Evolutionary conservation across 2,113 vertebrate genomes (phyloP), one percentile per base, ranked within the genome.

Genomic region (Lagenorhynchus albirostris): DNA sequence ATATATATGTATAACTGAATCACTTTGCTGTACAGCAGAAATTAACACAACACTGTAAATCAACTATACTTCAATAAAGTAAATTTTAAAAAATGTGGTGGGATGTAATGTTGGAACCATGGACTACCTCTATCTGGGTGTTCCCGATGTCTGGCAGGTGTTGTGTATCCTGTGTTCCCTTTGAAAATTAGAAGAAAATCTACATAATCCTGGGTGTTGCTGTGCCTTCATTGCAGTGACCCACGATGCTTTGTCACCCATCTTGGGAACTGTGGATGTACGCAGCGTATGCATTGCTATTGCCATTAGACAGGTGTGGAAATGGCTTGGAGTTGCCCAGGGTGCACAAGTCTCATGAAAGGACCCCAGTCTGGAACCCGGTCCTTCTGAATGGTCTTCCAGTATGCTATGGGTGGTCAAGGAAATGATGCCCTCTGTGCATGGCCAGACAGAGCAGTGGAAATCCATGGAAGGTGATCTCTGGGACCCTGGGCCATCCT

Each of bases 241-340:
- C 21, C 10, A 0, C 5, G 6, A 8, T 0, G n/a, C 36, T 91
- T 79, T 36, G 50, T 26, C 71, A 17, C 6, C 1, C 11, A 17
- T 12, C 8, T 20, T 89, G 71, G 71, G 38, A 62, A 80, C 18
- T 26, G 21, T 18, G 8, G 41, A 20, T 21, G 2, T 20, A 8
- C 25, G 20, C 73, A 4, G 18, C 1, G 0, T 36, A 10, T 21
- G 36, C 4, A 14, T 44, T 13, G 26, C 53, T 12, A 0, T 11
- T 73, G 29, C n/a, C n/a, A 3, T 58, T n/a, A 47, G 63, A 38
- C 31, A 79, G 47, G 15, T 12, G 1, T 8, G 36, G 38, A 79
- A 23, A 9, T 29, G 0, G 1, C 29, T 88, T 38, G 26, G 11
- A 1, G 15, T 79, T 74, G 29, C 29, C 50, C 2, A 41, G 8